Conservation (phyloP, 2,888 invertebrate genomes). For the Agrotis exclamationis region DNA sequence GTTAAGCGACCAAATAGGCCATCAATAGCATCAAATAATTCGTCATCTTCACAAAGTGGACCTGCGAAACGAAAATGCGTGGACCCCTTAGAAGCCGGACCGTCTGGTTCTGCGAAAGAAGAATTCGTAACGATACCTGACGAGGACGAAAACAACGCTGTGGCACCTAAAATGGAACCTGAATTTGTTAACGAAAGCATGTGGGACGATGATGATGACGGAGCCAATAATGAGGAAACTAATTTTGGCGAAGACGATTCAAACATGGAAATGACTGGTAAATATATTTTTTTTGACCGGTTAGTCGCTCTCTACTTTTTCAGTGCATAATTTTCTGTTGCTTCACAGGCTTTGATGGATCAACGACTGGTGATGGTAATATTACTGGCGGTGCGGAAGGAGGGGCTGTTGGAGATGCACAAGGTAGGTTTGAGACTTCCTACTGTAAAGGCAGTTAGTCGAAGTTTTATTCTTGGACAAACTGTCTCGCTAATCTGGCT, state of each 20-base stretch:
- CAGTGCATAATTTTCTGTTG: not conserved
- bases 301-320: not conserved
- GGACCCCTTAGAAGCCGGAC: constrained; percentile 92
- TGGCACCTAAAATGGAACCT: constrained; percentile 93
- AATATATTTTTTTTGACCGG: constrained; percentile 31
- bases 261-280: constrained; percentile 92
- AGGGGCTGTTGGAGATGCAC: constrained; percentile 90
- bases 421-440: constrained; percentile 88
- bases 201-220: constrained; percentile 92
- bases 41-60: constrained; percentile 91
- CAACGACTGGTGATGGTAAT: constrained; percentile 89
- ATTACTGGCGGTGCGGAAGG: constrained; percentile 89
- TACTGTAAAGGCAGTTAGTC: constrained; percentile 63
- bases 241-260: constrained; percentile 93
- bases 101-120: constrained; percentile 90
- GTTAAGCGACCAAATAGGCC: constrained; percentile 93
- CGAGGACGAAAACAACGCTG: constrained; percentile 90
- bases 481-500: constrained; percentile 51
- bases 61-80: constrained; percentile 91
- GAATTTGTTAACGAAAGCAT: constrained; percentile 92
- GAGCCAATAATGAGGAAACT: constrained; percentile 92
- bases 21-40: constrained; percentile 92
- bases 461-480: constrained; percentile 42
- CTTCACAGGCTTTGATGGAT: constrained; percentile 87
- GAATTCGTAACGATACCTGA: constrained; percentile 90